phyloP scores from a whole-genome alignment of 2,797 vertebrate species.

The Gymnoscopelus microlampas region DNA sequence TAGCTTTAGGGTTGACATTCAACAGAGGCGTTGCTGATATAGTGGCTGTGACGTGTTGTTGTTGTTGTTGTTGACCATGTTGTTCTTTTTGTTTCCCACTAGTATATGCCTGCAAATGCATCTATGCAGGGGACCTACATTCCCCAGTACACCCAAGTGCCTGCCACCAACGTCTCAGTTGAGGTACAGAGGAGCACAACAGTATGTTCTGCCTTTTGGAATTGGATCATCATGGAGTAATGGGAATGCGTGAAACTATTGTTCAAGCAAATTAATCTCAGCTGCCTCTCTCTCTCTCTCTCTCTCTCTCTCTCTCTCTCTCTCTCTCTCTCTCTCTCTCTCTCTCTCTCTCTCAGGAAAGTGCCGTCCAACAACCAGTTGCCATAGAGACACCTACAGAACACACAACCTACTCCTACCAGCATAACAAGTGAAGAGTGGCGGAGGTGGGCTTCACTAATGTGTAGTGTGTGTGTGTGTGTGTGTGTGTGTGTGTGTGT shows the following conservation, averaged over 20 bases:
- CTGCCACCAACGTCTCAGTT: slow-evolving; percentile 86
- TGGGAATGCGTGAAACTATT: slow-evolving; percentile 1
- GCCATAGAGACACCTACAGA: slow-evolving; percentile 89
- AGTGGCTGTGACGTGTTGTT: background rate
- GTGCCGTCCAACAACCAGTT: slow-evolving; percentile 86
- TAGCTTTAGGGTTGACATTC: too few species aligned
- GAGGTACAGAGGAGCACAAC: slow-evolving; percentile 82
- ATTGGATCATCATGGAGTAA: background rate
- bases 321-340: slow-evolving; percentile 13
- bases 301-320: slow-evolving; percentile 1
- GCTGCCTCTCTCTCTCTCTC: slow-evolving; percentile 14
- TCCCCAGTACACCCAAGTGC: slow-evolving; percentile 90
- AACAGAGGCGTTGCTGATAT: too few species aligned
- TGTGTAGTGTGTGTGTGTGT: background rate
- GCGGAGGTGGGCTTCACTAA: slow-evolving; percentile 60
- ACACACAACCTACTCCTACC: slow-evolving; percentile 91
- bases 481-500: background rate
- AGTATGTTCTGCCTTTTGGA: background rate
- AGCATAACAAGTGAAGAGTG: slow-evolving; percentile 89
- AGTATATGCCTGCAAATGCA: slow-evolving; percentile 89
- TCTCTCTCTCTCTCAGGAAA: slow-evolving; percentile 78
- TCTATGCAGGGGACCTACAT: slow-evolving; percentile 92
- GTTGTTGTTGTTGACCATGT: slow-evolving; percentile 3
- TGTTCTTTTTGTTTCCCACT: slow-evolving; percentile 25
- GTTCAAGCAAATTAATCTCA: slow-evolving; percentile 17